These are phyloP conservation scores for Drosophila flavopinicola DNA, from an alignment of 2,888 invertebrate genomes.

Conservation along the genomic window DNA sequence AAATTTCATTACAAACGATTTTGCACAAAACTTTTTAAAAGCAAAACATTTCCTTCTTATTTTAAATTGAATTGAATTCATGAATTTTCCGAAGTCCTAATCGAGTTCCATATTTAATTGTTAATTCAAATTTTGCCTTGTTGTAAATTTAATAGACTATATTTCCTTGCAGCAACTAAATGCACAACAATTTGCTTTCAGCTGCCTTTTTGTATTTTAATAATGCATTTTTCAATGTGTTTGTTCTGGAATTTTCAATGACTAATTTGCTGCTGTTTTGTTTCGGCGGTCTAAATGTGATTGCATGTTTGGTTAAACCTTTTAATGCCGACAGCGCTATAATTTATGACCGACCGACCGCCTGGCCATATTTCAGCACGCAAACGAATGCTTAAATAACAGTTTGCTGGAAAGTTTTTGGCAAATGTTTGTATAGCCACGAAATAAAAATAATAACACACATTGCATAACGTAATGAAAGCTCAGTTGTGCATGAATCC, in stretches of 20 bases:
- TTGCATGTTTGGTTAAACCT: conserved; percentile 61
- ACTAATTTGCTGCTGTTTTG: conserved; percentile 25
- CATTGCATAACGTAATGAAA: conserved; percentile 3
- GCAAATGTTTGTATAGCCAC: conserved; percentile 17
- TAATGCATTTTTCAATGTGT: conserved; percentile 30
- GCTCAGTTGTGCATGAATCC: conserved; percentile 25
- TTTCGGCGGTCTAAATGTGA: conserved; percentile 23
- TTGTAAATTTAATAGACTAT: conserved; percentile 71
- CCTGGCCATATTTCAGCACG: conserved; percentile 52
- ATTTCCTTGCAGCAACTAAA: conserved; percentile 16
- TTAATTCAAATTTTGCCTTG: no score
- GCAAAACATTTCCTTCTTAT: background rate
- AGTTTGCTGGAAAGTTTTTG: conserved; percentile 43
- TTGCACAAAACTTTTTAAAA: background rate
- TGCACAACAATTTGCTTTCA: conserved; percentile 60
- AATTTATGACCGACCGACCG: conserved; percentile 48
- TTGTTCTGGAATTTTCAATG: conserved; percentile 11
- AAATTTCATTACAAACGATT: background rate
- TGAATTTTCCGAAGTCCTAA: no score
- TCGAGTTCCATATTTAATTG: no score
- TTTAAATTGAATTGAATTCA: no score
- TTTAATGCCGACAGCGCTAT: conserved; percentile 55
- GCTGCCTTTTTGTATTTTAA: conserved; percentile 47
- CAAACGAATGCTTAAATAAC: conserved; percentile 67
- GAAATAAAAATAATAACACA: conserved; percentile 1